Evolutionary conservation across 2,113 vertebrate species (phyloP).

Genomic region (Dipodomys stephensi): DNA sequence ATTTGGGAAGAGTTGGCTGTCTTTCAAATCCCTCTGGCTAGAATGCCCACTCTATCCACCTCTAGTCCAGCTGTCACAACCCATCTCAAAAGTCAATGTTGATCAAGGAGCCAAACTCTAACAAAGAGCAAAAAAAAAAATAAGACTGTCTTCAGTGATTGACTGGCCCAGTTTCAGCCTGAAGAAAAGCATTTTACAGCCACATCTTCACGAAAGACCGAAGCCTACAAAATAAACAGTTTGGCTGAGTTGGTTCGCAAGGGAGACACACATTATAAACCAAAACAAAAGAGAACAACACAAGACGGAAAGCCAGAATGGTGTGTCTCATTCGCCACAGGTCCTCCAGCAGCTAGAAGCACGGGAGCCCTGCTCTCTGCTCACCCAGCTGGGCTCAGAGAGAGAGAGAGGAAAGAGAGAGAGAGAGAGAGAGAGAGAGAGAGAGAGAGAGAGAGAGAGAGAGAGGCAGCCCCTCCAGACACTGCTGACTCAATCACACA

Average conservation of each 20-base stretch:
- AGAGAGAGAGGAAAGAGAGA: too few species aligned
- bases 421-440: too few species aligned
- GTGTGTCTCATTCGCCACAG: not conserved
- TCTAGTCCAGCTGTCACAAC: not conserved
- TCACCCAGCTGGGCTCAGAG: not conserved
- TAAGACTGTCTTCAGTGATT: not conserved
- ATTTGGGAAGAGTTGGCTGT: not conserved
- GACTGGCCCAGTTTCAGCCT: slow-evolving; percentile 1
- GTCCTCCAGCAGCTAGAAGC: not conserved
- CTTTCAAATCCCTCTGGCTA: slow-evolving; percentile 8
- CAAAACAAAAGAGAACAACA: not conserved
- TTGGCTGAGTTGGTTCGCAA: not conserved
- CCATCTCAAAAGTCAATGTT: not conserved
- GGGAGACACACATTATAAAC: not conserved
- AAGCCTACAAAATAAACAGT: not conserved
- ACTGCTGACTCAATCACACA: slow-evolving; percentile 55
- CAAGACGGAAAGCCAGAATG: not conserved
- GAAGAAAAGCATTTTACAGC: slow-evolving; percentile 15
- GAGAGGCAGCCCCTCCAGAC: not conserved
- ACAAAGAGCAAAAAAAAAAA: slow-evolving; percentile 13
- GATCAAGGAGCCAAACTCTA: not conserved
- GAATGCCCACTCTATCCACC: not conserved
- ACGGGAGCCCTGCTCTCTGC: not conserved
- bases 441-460: too few species aligned
- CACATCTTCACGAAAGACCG: not conserved